phyloP scores from a whole-genome alignment of 2,797 vertebrate species.

The Onychomys arenicola region DNA sequence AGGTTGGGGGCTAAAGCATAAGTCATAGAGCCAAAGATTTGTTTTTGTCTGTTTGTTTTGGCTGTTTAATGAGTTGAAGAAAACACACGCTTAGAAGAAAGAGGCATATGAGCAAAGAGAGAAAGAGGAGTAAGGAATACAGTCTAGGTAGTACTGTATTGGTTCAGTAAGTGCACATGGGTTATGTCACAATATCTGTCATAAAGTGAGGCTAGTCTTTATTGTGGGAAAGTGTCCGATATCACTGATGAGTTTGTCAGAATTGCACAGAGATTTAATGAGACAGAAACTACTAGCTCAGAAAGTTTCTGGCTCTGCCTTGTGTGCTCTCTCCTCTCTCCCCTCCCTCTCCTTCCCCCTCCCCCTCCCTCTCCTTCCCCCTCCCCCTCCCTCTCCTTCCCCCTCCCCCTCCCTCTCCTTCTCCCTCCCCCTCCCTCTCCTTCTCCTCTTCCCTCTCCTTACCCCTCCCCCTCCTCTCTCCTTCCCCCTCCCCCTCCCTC shows the following conservation, averaged over 20 bases:
- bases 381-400: neutral
- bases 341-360: neutral
- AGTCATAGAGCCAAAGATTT: neutral
- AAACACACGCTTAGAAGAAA: neutral
- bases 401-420: too few relatives aligned
- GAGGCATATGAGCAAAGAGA: neutral
- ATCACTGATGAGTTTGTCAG: neutral
- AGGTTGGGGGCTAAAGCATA: neutral
- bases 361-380: neutral
- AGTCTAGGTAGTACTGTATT: neutral
- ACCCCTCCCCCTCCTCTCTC: too few relatives aligned
- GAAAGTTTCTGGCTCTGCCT: neutral
- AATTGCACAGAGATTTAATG: conserved; percentile 33
- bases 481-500: too few relatives aligned
- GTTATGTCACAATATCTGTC: neutral
- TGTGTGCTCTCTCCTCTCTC: neutral
- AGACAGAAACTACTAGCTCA: neutral
- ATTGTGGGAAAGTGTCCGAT: neutral
- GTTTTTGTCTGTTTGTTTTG: neutral
- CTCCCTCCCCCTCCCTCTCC: too few relatives aligned
- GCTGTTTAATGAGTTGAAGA: neutral
- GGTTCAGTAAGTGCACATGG: neutral
- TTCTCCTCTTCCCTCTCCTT: neutral
- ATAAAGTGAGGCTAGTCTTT: neutral
- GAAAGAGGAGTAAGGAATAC: neutral